Percentiles rank a stretch among this genome's conserved stretches.
Evolutionary conservation across 2,797 vertebrate species (phyloP).

Genomic region (Amphiprion clarkii): DNA sequence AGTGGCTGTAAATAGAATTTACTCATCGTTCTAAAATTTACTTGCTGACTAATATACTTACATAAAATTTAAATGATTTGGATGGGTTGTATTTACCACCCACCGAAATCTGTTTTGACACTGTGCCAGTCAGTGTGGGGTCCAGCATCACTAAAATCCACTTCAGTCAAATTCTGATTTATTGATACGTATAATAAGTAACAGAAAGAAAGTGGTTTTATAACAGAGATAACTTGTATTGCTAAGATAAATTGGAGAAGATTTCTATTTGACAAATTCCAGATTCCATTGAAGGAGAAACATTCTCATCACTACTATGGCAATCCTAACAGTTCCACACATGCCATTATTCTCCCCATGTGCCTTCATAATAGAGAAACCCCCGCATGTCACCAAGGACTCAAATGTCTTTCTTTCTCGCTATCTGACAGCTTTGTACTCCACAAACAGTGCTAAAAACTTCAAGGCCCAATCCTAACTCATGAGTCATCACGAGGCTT

Average conservation of each 20-base stretch:
- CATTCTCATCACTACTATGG: not conserved
- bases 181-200: constrained; percentile 1
- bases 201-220: not conserved
- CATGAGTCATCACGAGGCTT: constrained; percentile 60
- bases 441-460: constrained; percentile 47
- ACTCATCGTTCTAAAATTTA: no score
- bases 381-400: constrained; percentile 27
- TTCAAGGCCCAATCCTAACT: constrained; percentile 58
- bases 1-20: no score
- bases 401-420: constrained; percentile 22
- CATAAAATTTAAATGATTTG: no score
- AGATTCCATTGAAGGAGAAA: not conserved
- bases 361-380: constrained; percentile 5
- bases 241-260: not conserved
- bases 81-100: no score
- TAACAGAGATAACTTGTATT: not conserved
- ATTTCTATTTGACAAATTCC: not conserved
- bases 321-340: not conserved
- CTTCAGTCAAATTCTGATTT: not conserved
- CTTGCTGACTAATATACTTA: no score
- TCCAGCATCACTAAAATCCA: not conserved
- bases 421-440: constrained; percentile 47
- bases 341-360: constrained; percentile 14
- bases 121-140: not conserved
- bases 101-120: no score